phyloP scores from a whole-genome alignment of 2,888 invertebrate species.

The Arge pagana region DNA sequence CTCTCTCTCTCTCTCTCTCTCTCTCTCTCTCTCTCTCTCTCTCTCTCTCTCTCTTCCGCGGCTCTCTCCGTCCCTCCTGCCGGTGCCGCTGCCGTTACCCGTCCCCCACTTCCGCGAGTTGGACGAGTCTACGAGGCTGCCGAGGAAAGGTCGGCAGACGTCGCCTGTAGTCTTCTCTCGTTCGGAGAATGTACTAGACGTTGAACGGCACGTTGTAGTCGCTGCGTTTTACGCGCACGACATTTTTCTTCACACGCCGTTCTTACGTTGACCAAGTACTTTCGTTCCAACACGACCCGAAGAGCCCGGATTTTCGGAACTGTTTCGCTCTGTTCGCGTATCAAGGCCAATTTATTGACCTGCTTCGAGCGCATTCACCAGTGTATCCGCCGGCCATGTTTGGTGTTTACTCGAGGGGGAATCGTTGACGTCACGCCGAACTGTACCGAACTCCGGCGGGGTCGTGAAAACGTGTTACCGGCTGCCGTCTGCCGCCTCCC shows the following conservation, averaged over 20 bases:
- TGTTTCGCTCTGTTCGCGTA: constrained; percentile 5
- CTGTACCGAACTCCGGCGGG: constrained; percentile 40
- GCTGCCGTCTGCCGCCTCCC: constrained; percentile 2
- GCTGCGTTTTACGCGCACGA: constrained; percentile 4
- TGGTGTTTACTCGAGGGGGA: constrained; percentile 58
- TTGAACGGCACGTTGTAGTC: constrained; percentile 34
- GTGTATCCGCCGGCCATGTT: constrained; percentile 57
- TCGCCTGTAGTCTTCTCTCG: constrained; percentile 57
- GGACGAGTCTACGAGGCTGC: constrained; percentile 53
- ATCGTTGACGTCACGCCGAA: constrained; percentile 54
- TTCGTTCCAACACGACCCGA: not conserved
- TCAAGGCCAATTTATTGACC: constrained; percentile 26
- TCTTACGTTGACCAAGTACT: no score
- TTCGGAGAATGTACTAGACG: constrained; percentile 55
- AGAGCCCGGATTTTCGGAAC: not conserved
- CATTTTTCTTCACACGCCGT: no score
- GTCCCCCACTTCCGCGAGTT: constrained; percentile 38
- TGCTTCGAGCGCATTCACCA: constrained; percentile 26
- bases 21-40: constrained; percentile 15
- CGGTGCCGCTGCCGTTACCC: no score
- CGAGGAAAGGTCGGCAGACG: constrained; percentile 51
- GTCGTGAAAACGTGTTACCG: constrained; percentile 40
- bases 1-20: constrained; percentile 21
- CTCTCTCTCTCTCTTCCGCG: constrained; percentile 24
- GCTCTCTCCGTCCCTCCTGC: constrained; percentile 19